These are phyloP conservation scores for Eutolmus rufibarbis DNA, from an alignment of 2,888 invertebrate genomes.

Conservation along the genomic window DNA sequence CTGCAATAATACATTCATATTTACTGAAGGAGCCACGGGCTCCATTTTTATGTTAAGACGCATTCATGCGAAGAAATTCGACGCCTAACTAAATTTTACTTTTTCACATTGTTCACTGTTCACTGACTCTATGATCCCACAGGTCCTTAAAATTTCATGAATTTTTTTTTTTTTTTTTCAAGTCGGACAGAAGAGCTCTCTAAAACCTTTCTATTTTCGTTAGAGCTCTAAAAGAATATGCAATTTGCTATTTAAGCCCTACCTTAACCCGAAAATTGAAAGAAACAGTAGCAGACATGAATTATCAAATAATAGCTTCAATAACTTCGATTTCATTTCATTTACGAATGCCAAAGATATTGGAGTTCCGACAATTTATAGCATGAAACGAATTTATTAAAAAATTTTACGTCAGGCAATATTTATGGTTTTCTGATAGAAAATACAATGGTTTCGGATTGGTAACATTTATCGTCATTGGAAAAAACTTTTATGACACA, in stretches of 20 bases:
- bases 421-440: neutral
- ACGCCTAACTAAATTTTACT: neutral
- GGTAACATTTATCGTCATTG: neutral
- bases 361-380: neutral
- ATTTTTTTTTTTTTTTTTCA: neutral
- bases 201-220: neutral
- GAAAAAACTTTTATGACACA: no score
- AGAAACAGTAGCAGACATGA: neutral
- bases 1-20: neutral
- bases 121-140: neutral
- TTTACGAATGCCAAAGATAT: neutral
- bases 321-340: neutral
- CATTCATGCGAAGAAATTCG: neutral
- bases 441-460: neutral
- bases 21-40: neutral
- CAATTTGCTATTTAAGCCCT: neutral
- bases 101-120: neutral
- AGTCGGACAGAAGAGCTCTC: neutral
- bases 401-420: neutral
- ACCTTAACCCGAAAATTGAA: neutral
- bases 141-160: neutral
- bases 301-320: neutral
- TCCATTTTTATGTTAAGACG: neutral
- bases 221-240: neutral
- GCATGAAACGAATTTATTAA: neutral